These are phyloP conservation scores for Salvator merianae DNA, from an alignment of 2,113 vertebrate species.

Conservation along the genomic window DNA sequence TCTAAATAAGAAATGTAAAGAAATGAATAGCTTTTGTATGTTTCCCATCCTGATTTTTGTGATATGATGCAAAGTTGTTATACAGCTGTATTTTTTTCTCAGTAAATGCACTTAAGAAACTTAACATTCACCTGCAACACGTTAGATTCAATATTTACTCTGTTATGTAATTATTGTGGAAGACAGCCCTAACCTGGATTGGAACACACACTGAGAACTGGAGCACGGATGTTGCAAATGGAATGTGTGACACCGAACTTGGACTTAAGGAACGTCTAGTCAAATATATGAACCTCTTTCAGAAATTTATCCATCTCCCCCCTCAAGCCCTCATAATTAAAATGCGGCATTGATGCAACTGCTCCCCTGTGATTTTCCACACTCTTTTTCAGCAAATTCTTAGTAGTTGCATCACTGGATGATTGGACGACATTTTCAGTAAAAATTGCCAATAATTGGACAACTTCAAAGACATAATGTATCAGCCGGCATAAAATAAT, in stretches of 20 bases:
- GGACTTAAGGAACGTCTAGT: background rate
- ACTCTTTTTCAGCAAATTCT: background rate
- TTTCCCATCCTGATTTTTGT: slow-evolving; percentile 37
- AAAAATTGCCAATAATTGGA: slow-evolving; percentile 1
- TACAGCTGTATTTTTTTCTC: slow-evolving; percentile 20
- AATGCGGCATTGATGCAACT: background rate
- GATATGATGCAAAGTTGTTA: slow-evolving; percentile 30
- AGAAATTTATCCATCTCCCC: background rate
- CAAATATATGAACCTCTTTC: background rate
- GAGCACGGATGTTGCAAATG: background rate
- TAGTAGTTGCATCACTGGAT: background rate
- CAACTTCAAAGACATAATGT: background rate
- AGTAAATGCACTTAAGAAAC: background rate
- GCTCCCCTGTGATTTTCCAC: background rate
- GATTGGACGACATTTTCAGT: background rate
- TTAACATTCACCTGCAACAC: slow-evolving; percentile 28
- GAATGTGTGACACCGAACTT: background rate
- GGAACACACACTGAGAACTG: background rate
- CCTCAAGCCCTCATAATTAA: background rate
- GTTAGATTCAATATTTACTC: slow-evolving; percentile 2
- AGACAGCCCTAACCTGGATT: slow-evolving; percentile 19
- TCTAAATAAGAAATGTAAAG: slow-evolving; percentile 23
- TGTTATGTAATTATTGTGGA: background rate
- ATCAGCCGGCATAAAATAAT: background rate
- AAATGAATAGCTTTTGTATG: slow-evolving; percentile 27